Evolutionary conservation across 1,140 invertebrate species (phyloP), one percentile per base, ranked within the genome.

Genomic region (Drosophila leontia): DNA sequence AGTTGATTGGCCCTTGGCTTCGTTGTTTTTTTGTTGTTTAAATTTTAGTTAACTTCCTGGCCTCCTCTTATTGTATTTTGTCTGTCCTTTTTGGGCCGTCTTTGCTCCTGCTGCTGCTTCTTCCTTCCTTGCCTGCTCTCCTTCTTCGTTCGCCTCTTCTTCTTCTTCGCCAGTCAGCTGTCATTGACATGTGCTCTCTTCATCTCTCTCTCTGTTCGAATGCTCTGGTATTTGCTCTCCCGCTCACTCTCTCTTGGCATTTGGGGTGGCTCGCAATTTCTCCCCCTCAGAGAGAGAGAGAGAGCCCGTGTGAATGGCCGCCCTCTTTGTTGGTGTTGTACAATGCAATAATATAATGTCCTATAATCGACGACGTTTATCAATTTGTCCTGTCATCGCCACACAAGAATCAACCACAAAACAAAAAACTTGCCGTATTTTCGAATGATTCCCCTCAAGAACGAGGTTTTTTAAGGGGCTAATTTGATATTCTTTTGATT

Each of bases 101-200:
- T 51, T 34, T 83, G 72, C 48, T 78, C 17, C 44, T 79, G 60
- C 53, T 84, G 67, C 57, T 78, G 62, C 61, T 75, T 61, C 60
- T 53, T 74, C 41, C 70, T 78, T 65, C 34, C 26, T 32, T 69
- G 37, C 53, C 55, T 29, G 50, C 44, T 47, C 67, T 59, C 61
- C 44, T 57, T 58, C 60, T 70, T 80, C 53, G 51, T 42, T 44
- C 42, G 51, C 58, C 48, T 61, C 23, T 34, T 39, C 35, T 69
- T 53, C 70, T 76, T 70, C 56, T 41, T 51, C 72, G 69, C 37
- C 85, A 88, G 78, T 88, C 85, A 88, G 85, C 85, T 88, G 85
- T 82, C 82, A 85, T 85, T 70, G 86, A 90, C 83, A 87, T 70
- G 75, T 76, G 81, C 63, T 55, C 75, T 77, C 65, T 57, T 45